Conservation (phyloP, 1,140 invertebrate species). For the Myzus persicae region DNA sequence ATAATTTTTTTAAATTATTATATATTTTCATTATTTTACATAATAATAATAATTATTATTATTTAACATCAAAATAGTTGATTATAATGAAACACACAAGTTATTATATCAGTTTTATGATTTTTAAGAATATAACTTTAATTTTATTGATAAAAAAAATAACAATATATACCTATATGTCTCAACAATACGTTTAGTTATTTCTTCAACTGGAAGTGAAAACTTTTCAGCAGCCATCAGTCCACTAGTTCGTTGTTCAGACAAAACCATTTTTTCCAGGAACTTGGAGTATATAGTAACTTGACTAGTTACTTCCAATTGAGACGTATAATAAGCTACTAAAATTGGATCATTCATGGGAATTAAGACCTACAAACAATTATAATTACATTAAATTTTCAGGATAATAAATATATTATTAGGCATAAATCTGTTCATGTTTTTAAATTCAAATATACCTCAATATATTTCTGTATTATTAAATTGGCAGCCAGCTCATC, state of each 20-base stretch:
- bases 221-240: constrained; percentile 74
- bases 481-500: constrained; percentile 27
- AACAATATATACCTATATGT: constrained; percentile 69
- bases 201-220: constrained; percentile 82
- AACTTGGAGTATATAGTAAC: constrained; percentile 80
- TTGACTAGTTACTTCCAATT: constrained; percentile 76
- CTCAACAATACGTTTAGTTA: constrained; percentile 84
- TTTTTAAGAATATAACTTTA: neutral
- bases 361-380: constrained; percentile 65
- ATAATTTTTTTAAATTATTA: neutral
- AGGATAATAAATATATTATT: too few species aligned
- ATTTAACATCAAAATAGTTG: neutral
- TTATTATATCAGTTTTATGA: neutral
- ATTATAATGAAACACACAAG: too few species aligned
- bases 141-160: neutral
- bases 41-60: too few species aligned
- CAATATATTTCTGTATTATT: constrained; percentile 52
- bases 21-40: neutral
- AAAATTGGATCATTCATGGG: constrained; percentile 77
- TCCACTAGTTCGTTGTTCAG: constrained; percentile 71
- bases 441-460: constrained; percentile 18
- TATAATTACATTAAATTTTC: neutral
- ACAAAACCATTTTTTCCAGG: constrained; percentile 74
- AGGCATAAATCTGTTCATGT: neutral
- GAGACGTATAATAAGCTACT: constrained; percentile 84